Percentiles rank a stretch among this genome's conserved stretches.
phyloP scores from a whole-genome alignment of 2,888 invertebrate species.

The Petrolisthes cinctipes region DNA sequence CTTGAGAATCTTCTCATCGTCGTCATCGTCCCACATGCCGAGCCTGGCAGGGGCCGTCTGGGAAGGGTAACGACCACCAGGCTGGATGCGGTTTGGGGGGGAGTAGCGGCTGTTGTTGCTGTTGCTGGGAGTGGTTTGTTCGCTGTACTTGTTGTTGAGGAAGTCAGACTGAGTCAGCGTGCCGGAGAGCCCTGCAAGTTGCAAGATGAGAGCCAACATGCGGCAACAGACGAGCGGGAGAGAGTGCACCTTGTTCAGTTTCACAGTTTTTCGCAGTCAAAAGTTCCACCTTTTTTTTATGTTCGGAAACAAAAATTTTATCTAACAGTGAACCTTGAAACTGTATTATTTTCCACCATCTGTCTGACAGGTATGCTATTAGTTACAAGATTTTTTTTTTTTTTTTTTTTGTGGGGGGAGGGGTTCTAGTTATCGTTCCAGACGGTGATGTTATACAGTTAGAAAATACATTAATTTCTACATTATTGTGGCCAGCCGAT shows the following conservation, averaged over 20 bases:
- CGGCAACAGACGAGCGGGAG: constrained; percentile 26
- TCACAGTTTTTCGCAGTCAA: too few species aligned
- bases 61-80: constrained; percentile 57
- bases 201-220: constrained; percentile 52
- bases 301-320: too few species aligned
- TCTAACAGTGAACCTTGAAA: too few species aligned
- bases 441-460: too few species aligned
- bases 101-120: constrained; percentile 42
- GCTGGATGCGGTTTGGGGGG: constrained; percentile 50
- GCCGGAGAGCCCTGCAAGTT: constrained; percentile 57
- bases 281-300: too few species aligned
- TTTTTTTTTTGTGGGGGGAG: too few species aligned
- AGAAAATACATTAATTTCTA: too few species aligned
- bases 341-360: too few species aligned
- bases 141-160: constrained; percentile 48
- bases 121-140: constrained; percentile 17
- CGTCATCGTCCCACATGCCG: constrained; percentile 65
- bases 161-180: constrained; percentile 43
- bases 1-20: constrained; percentile 63
- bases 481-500: too few species aligned
- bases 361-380: too few species aligned
- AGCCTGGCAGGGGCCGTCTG: constrained; percentile 65
- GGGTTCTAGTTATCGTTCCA: too few species aligned
- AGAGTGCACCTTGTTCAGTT: background rate
- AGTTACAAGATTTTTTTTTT: too few species aligned